A percentile compares a stretch with the other conserved stretches of the same genome.
Conservation (phyloP, 2,113 vertebrate species). For the Aix galericulata region DNA sequence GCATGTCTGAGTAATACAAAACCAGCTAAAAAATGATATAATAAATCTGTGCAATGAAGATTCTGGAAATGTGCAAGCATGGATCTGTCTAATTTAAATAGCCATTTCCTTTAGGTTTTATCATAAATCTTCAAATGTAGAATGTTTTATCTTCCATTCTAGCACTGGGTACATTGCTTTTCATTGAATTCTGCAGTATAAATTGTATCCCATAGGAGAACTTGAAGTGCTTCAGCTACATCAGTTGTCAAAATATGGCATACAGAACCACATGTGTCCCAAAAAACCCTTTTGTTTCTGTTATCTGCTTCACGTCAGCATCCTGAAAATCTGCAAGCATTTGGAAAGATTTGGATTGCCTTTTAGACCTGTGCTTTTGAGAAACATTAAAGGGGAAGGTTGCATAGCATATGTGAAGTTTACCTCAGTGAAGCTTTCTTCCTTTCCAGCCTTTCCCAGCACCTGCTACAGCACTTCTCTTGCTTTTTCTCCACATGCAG, state of each 20-base stretch:
- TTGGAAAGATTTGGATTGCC: not conserved
- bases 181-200: not conserved
- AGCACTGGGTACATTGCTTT: not conserved
- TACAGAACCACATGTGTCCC: not conserved
- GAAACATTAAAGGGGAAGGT: not conserved
- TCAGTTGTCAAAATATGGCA: not conserved
- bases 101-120: not conserved
- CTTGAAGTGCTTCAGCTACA: not conserved
- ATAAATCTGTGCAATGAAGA: slow-evolving; percentile 19
- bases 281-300: not conserved
- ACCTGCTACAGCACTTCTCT: not conserved
- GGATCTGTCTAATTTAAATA: not conserved
- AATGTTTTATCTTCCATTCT: not conserved
- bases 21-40: slow-evolving; percentile 1
- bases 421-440: not conserved
- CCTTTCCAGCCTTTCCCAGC: not conserved
- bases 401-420: not conserved
- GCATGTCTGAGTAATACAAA: not conserved
- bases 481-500: not conserved
- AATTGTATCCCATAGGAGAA: not conserved
- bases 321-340: not conserved
- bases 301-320: not conserved
- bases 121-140: not conserved
- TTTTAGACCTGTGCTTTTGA: not conserved
- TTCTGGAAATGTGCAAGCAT: slow-evolving; percentile 49